Conservation (phyloP, 2,888 invertebrate species). For the Laothoe populi region DNA sequence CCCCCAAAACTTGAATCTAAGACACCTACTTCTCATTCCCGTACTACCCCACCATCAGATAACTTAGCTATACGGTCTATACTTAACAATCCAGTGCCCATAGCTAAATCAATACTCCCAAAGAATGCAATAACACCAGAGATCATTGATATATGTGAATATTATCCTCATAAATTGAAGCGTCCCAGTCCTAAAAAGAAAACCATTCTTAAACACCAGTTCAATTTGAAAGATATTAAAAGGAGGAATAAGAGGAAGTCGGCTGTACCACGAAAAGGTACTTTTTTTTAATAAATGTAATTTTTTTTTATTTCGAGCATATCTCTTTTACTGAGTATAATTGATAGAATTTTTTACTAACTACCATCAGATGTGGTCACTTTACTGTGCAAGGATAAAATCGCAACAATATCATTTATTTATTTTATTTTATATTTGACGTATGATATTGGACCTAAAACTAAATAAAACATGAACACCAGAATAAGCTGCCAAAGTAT, state of each 20-base stretch:
- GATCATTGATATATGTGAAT: neutral
- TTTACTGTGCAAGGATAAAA: too few species aligned
- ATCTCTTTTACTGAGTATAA: too few species aligned
- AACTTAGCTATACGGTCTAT: neutral
- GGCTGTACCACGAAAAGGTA: neutral
- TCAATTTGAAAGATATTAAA: neutral
- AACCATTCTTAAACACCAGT: neutral
- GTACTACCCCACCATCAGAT: neutral
- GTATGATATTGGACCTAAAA: too few species aligned
- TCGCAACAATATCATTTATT: too few species aligned
- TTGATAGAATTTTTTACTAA: too few species aligned
- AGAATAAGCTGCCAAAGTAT: too few species aligned
- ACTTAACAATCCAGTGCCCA: neutral
- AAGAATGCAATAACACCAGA: neutral
- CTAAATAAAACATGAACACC: too few species aligned
- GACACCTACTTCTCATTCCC: too few species aligned
- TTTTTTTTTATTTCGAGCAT: neutral
- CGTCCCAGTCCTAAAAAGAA: neutral
- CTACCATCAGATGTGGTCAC: too few species aligned
- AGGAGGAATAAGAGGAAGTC: neutral
- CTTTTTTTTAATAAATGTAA: neutral
- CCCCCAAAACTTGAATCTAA: too few species aligned
- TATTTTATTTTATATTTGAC: too few species aligned
- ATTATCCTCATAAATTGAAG: neutral
- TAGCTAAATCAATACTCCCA: neutral